Evolutionary conservation across 2,888 invertebrate genomes (phyloP).

Genomic region (Hydrotaea diabolus): DNA sequence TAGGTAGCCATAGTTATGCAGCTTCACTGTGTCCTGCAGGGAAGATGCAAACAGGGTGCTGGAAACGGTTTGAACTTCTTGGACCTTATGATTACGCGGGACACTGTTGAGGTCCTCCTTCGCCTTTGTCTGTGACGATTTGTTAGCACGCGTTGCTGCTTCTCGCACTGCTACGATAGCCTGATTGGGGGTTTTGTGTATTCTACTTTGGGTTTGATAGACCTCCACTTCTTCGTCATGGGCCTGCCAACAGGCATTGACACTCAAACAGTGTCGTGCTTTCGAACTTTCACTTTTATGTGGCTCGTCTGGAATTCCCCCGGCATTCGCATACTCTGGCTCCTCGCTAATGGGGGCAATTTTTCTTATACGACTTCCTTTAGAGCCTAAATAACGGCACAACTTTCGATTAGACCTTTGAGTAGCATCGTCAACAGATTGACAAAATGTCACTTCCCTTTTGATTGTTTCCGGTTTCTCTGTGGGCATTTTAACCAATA

Average conservation of each 20-base stretch:
- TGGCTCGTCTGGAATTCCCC: background rate
- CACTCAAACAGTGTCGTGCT: slow-evolving; percentile 63
- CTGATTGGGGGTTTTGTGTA: slow-evolving; percentile 36
- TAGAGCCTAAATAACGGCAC: slow-evolving; percentile 48
- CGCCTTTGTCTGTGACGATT: background rate
- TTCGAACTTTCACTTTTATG: slow-evolving; percentile 28
- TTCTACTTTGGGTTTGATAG: slow-evolving; percentile 70
- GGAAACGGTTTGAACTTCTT: slow-evolving; percentile 40
- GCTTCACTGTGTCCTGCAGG: slow-evolving; percentile 54
- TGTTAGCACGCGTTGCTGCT: background rate
- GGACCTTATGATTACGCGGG: background rate
- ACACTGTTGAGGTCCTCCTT: background rate
- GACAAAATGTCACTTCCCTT: background rate
- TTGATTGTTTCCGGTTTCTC: background rate
- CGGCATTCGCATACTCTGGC: slow-evolving; percentile 24
- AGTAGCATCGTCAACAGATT: background rate
- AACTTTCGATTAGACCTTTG: slow-evolving; percentile 18
- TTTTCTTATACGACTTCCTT: slow-evolving; percentile 41
- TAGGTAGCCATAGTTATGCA: slow-evolving; percentile 67
- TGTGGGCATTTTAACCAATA: slow-evolving; percentile 77
- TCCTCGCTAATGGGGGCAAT: slow-evolving; percentile 66
- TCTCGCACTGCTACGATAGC: background rate
- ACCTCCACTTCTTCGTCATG: slow-evolving; percentile 68
- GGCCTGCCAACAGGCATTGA: slow-evolving; percentile 53
- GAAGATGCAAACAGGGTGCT: slow-evolving; percentile 54